Evolutionary conservation across 2,113 vertebrate species (phyloP), one percentile per base, ranked within the genome.

Genomic region (Chunga burmeisteri): DNA sequence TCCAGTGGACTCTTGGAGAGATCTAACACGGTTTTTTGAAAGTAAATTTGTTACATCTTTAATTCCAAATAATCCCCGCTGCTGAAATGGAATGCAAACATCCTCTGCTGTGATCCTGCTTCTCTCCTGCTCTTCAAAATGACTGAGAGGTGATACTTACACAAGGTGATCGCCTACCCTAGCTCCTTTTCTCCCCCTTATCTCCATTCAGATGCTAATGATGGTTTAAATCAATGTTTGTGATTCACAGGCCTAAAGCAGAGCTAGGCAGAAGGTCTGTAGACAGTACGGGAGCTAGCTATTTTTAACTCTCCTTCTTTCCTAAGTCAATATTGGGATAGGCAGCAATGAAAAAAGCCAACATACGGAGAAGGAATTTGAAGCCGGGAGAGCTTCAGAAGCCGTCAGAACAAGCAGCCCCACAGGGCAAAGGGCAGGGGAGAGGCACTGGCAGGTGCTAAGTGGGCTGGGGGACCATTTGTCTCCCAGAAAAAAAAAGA

Each of bases 311-410:
- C 27, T 65, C 40, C 53, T 94, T 30, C 86, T 92, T 62, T 93
- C 91, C 67, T 96, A 91, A 94, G 92, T 97, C 94, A 98, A 97
- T 96, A 97, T 92, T 97, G 94, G 92, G 83, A 92, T 44, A 96
- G 81, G 92, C 86, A 93, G 81, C 88, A 95, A 84, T 47, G 88
- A 91, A 96, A 95, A 97, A 85, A 78, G 25, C 62, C 81, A 95
- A 86, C 94, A 96, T 77, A 93, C 11, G 79, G 96, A 96, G 95
- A 95, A 97, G 72, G 94, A 89, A 93, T 96, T 93, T 96, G 81
- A 87, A 94, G 88, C 53, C 2, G 7, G 50, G 87, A 77, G 70
- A 71, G 52, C 82, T 89, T 94, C 81, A 93, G 94, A 95, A 97
- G 79, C 84, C 0, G 4, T 87, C 84, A 94, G 93, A 88, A 71